A percentile compares a stretch with the other conserved stretches of the same genome.
Conservation (phyloP, 2,888 invertebrate genomes). For the Campaea margaritaria region DNA sequence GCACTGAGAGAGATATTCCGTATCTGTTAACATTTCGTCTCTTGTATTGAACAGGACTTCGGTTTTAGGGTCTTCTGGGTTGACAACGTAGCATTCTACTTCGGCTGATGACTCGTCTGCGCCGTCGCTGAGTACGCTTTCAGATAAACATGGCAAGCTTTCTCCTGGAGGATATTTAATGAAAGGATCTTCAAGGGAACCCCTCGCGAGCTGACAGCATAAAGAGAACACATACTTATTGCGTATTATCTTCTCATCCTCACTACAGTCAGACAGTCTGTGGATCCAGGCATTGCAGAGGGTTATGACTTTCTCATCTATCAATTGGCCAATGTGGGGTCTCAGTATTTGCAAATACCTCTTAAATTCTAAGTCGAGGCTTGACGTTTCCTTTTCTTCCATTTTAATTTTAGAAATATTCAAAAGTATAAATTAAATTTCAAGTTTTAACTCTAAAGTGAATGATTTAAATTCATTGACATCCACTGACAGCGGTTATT, state of each 20-base stretch:
- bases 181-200: constrained; percentile 68
- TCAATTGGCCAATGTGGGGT: constrained; percentile 65
- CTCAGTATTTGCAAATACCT: constrained; percentile 71
- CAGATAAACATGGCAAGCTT: constrained; percentile 53
- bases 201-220: constrained; percentile 73
- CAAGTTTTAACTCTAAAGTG: constrained; percentile 15
- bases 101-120: constrained; percentile 56
- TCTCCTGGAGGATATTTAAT: constrained; percentile 55
- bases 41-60: constrained; percentile 54
- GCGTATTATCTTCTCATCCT: constrained; percentile 63
- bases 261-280: constrained; percentile 60
- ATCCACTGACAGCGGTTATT: no score
- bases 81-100: constrained; percentile 59
- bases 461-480: neutral
- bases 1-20: constrained; percentile 52
- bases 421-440: neutral
- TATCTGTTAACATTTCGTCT: constrained; percentile 47
- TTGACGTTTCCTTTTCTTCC: constrained; percentile 57
- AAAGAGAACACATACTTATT: constrained; percentile 73
- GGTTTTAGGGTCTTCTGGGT: constrained; percentile 55
- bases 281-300: constrained; percentile 76
- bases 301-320: constrained; percentile 60
- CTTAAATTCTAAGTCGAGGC: constrained; percentile 70
- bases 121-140: constrained; percentile 55
- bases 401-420: constrained; percentile 45